These are phyloP conservation scores for Alca torda DNA, from an alignment of 2,797 vertebrate genomes.

Conservation along the genomic window DNA sequence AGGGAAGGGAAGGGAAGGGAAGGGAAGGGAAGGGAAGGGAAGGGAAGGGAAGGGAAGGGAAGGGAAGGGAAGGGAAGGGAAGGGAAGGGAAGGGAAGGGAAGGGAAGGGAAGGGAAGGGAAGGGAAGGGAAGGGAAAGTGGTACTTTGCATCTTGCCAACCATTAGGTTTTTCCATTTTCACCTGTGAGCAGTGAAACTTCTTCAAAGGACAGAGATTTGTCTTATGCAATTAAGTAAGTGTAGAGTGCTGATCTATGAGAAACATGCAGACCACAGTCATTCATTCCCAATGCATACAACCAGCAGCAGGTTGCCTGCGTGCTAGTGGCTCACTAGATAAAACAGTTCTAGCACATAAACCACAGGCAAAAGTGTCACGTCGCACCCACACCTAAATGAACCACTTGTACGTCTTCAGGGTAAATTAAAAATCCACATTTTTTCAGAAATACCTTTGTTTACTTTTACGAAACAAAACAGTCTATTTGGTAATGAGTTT, in stretches of 20 bases:
- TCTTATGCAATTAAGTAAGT: conserved; percentile 3
- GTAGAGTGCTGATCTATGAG: conserved; percentile 30
- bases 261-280: conserved; percentile 43
- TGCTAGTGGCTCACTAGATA: conserved; percentile 1
- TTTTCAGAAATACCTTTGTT: background rate
- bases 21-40: too few relatives aligned
- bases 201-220: conserved; percentile 35
- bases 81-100: too few relatives aligned
- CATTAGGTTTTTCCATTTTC: background rate
- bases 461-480: background rate
- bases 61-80: too few relatives aligned
- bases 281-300: conserved; percentile 32
- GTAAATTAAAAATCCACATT: background rate
- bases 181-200: background rate
- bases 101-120: background rate
- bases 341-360: conserved; percentile 70
- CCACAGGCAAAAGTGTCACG: conserved; percentile 74
- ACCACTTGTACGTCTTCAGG: background rate
- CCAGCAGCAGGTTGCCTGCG: background rate
- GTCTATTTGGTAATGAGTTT: background rate
- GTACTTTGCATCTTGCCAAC: background rate
- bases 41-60: background rate
- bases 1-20: background rate
- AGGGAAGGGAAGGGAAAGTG: background rate
- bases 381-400: conserved; percentile 44